Percentiles rank a stretch among this genome's conserved stretches.
Evolutionary conservation across 1,140 invertebrate genomes (phyloP).

Genomic region (Tetramorium alpestre): DNA sequence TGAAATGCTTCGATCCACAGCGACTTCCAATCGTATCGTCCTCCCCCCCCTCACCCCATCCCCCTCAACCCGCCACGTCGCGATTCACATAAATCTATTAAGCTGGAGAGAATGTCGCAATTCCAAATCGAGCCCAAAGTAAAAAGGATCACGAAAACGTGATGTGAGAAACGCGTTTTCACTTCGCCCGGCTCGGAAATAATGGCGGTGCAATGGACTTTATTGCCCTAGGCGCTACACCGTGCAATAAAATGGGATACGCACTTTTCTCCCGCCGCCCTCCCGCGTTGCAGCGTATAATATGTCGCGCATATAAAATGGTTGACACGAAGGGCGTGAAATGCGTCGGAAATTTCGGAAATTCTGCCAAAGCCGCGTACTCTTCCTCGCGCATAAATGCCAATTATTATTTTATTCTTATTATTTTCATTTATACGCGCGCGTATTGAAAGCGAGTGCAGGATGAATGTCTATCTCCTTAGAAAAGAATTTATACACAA

Average conservation of each 20-base stretch:
- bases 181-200: conserved; percentile 30
- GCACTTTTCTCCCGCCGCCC: conserved; percentile 15
- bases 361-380: conserved; percentile 12
- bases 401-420: neutral
- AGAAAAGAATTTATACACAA: neutral
- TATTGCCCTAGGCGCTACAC: conserved; percentile 43
- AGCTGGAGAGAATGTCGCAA: conserved; percentile 13
- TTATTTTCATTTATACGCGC: neutral
- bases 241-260: conserved; percentile 40
- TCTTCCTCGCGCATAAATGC: neutral
- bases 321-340: conserved; percentile 15
- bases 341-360: conserved; percentile 27
- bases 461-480: neutral
- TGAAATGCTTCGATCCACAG: neutral
- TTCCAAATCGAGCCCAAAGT: conserved; percentile 30
- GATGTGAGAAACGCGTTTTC: conserved; percentile 37
- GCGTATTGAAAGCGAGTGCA: neutral
- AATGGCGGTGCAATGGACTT: conserved; percentile 40
- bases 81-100: conserved; percentile 39
- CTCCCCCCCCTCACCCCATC: too few species aligned
- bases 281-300: conserved; percentile 1
- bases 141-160: conserved; percentile 37
- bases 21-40: neutral
- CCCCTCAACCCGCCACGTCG: neutral
- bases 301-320: conserved; percentile 42